Evolutionary conservation across 2,888 invertebrate genomes (phyloP), one percentile per base, ranked within the genome.

Genomic region (Tetranychus truncatus): DNA sequence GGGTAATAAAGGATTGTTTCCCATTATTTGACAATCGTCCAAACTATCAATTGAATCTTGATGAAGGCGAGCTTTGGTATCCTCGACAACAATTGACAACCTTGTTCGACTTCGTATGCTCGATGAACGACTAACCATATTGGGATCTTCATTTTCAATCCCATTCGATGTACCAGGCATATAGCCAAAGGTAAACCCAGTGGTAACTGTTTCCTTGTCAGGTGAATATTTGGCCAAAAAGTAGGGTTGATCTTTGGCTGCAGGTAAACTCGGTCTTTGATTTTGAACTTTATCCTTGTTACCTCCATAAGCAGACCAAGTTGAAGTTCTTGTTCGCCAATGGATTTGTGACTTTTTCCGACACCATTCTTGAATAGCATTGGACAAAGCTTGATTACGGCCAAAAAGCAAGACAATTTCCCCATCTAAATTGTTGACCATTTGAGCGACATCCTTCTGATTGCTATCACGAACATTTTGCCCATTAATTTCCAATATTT

Each of bases 401-500:
- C 80, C 80, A 72, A 80, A 75, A 44, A 80, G 77, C 65, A 80
- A 75, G 24, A 80, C 80, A 71, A 80, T 78, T 45, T 79, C 79
- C n/a, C 80, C 80, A 73, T 80, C 80, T 72, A 80, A 73, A 67
- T 79, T 79, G 80, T 80, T 76, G 9, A 81, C 76, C 66, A 78
- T 77, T 44, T 77, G 76, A 8, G 79, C 78, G 20, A 80, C 79
- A 74, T 81, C 80, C 66, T 80, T 78, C 73, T 81, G 80, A 74
- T 79, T 78, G 69, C 78, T 78, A 71, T 79, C 78, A 18, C 79
- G 73, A 18, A 80, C 79, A 72, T 79, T 78, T 71, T 80, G 79
- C 5, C 80, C 80, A 76, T 80, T 80, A 66, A 80, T 78, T 76
- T 80, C 80, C 66, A 80, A 76, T 21, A 80, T 79, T 71, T 79